phyloP scores from a whole-genome alignment of 2,797 vertebrate species.

The Gambusia yucatana region DNA sequence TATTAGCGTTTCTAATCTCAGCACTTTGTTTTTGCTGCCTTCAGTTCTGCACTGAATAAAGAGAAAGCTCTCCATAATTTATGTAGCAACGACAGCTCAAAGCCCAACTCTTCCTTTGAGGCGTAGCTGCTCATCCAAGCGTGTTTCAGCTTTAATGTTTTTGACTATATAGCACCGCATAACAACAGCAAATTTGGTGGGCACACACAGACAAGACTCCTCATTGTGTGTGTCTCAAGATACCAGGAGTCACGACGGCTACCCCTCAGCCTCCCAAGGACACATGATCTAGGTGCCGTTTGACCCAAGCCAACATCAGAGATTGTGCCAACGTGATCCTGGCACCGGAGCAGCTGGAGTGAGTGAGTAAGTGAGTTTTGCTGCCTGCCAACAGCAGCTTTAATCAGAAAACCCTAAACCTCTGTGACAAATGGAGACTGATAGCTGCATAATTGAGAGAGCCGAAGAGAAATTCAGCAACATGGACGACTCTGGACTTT shows the following conservation, averaged over 20 bases:
- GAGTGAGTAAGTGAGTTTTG: constrained; percentile 4
- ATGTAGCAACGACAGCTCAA: background rate
- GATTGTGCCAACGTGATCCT: constrained; percentile 21
- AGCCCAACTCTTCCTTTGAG: background rate
- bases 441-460: constrained; percentile 16
- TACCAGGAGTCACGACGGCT: constrained; percentile 19
- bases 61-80: background rate
- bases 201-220: background rate
- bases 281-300: constrained; percentile 12
- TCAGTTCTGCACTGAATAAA: background rate
- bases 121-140: background rate
- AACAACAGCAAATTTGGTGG: constrained; percentile 13
- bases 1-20: constrained; percentile 4
- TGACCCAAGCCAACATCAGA: constrained; percentile 24
- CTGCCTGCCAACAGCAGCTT: constrained; percentile 24
- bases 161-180: constrained; percentile 8
- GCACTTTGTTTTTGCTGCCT: background rate
- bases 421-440: constrained; percentile 35
- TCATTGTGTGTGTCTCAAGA: constrained; percentile 4
- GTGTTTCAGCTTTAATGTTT: background rate
- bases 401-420: constrained; percentile 15
- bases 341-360: constrained; percentile 11
- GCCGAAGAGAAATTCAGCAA: constrained; percentile 5
- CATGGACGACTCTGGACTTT: constrained; percentile 16
- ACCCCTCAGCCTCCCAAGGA: constrained; percentile 12